Percentiles rank a stretch among this genome's conserved stretches.
Evolutionary conservation across 1,140 invertebrate genomes (phyloP).

Genomic region (Drosophila mauritiana): DNA sequence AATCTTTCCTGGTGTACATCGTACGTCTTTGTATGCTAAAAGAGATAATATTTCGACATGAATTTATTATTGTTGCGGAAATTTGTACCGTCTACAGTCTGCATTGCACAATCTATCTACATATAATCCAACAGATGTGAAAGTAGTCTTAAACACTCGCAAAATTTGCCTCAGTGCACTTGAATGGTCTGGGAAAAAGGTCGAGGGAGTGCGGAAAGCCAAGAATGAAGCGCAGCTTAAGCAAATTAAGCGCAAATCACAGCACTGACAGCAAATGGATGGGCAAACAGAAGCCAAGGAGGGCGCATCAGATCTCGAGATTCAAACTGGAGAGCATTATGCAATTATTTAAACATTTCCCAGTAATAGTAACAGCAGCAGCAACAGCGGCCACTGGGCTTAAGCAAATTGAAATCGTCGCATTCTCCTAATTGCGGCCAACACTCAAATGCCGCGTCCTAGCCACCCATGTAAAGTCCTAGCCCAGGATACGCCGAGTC

Average conservation of each 20-base stretch:
- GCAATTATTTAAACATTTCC: constrained; percentile 75
- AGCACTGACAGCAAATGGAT: constrained; percentile 46
- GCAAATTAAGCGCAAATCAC: constrained; percentile 79
- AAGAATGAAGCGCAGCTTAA: constrained; percentile 78
- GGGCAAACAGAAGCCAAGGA: constrained; percentile 29
- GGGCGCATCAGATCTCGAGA: constrained; percentile 22
- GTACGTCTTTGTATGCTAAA: too few species aligned
- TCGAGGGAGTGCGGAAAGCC: constrained; percentile 12
- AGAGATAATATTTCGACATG: too few species aligned
- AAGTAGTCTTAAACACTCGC: too few species aligned
- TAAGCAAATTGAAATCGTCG: constrained; percentile 78
- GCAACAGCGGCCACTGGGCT: constrained; percentile 39
- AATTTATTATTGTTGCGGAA: too few species aligned
- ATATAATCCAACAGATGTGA: too few species aligned
- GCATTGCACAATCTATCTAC: too few species aligned
- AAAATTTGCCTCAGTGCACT: constrained; percentile 6
- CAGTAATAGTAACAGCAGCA: constrained; percentile 19
- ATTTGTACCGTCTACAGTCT: too few species aligned
- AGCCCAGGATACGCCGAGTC: constrained; percentile 23
- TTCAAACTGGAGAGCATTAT: constrained; percentile 49
- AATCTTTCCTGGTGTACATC: too few species aligned
- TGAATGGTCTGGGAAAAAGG: neutral
- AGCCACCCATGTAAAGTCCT: constrained; percentile 56
- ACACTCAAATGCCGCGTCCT: constrained; percentile 57
- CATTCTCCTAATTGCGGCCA: constrained; percentile 72